Conservation (phyloP, 2,888 invertebrate genomes). For the Cremastobaeus sp. region DNA sequence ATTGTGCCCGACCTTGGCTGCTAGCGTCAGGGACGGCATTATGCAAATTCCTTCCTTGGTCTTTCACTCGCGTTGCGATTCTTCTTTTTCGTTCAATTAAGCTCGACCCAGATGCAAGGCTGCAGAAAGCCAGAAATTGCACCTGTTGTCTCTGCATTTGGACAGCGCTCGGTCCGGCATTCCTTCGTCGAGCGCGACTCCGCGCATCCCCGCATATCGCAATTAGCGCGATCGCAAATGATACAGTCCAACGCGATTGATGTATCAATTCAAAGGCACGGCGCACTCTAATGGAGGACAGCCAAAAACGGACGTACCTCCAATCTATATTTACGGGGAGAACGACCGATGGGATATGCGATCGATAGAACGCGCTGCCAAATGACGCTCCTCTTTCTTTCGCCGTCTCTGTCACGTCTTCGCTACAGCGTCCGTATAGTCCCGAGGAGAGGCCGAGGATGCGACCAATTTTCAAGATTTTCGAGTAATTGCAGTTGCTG, state of each 20-base stretch:
- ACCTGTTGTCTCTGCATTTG: constrained; percentile 34
- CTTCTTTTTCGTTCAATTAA: constrained; percentile 46
- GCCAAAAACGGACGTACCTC: constrained; percentile 69
- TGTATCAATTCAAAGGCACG: constrained; percentile 29
- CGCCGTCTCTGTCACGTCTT: constrained; percentile 1
- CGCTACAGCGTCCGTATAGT: too few species aligned
- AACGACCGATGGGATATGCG: constrained; percentile 76
- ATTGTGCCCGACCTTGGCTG: constrained; percentile 45
- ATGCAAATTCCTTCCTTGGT: constrained; percentile 48
- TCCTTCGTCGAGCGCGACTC: constrained; percentile 12
- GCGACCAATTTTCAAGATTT: too few species aligned
- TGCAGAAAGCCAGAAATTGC: constrained; percentile 30
- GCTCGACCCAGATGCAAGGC: constrained; percentile 31
- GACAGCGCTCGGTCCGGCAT: constrained; percentile 19
- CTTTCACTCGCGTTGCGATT: constrained; percentile 36
- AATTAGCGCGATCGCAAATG: constrained; percentile 30
- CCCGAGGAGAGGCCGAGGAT: too few species aligned
- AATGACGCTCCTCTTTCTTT: constrained; percentile 33
- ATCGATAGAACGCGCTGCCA: constrained; percentile 69
- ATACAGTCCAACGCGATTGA: constrained; percentile 12
- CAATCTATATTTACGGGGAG: constrained; percentile 74
- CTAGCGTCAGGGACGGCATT: constrained; percentile 44
- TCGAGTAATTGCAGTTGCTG: too few species aligned
- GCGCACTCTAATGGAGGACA: constrained; percentile 63
- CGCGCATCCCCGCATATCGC: constrained; percentile 1